These are phyloP conservation scores for Apis cerana DNA, from an alignment of 1,140 invertebrate genomes.

Conservation along the genomic window DNA sequence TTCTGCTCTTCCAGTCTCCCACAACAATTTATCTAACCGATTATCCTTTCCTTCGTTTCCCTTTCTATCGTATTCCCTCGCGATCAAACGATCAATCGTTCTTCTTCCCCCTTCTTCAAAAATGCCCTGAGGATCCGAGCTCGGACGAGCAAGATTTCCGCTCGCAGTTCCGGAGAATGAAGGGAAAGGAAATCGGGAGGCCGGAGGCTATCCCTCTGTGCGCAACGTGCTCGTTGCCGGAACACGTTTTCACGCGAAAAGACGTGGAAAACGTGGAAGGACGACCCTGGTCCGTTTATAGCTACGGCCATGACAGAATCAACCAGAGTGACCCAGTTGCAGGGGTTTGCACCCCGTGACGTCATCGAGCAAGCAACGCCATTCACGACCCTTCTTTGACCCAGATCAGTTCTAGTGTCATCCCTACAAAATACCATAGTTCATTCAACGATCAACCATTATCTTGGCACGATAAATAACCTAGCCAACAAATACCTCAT, in stretches of 20 bases:
- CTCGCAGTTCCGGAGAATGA: too few species aligned
- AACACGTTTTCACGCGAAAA: conserved; percentile 25
- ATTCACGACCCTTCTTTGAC: conserved; percentile 66
- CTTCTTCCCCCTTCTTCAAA: too few species aligned
- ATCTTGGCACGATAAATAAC: not conserved
- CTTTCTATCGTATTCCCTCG: too few species aligned
- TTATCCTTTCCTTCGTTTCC: too few species aligned
- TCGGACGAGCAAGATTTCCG: not conserved
- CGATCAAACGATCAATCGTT: too few species aligned
- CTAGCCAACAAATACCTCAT: too few species aligned
- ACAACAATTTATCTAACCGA: too few species aligned
- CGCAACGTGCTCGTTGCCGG: conserved; percentile 7
- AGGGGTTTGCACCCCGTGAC: conserved; percentile 63
- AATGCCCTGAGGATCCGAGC: too few species aligned
- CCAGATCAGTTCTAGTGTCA: conserved; percentile 47
- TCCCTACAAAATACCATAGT: conserved; percentile 68
- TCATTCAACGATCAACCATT: conserved; percentile 60
- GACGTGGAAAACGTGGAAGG: conserved; percentile 36
- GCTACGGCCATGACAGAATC: conserved; percentile 66
- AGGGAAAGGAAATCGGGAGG: too few species aligned
- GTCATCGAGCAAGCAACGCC: conserved; percentile 62
- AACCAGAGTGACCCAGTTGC: conserved; percentile 63
- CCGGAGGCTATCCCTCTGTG: not conserved
- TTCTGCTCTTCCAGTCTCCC: fast-evolving
- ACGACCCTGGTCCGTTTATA: conserved; percentile 53